A percentile compares a stretch with the other conserved stretches of the same genome.
Conservation (phyloP, 2,797 vertebrate species). For the Melanotaenia maccullochi region DNA sequence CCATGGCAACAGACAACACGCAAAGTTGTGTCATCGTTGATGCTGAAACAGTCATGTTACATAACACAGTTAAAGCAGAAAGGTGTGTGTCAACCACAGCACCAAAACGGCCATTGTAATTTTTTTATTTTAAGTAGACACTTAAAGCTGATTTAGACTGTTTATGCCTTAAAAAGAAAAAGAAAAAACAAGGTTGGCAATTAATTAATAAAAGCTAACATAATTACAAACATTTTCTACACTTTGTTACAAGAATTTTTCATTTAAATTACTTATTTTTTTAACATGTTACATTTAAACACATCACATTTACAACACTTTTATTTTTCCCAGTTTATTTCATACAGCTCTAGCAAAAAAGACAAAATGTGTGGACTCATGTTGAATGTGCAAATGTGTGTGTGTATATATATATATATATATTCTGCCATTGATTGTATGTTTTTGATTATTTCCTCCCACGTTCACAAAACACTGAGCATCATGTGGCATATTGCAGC, state of each 20-base stretch:
- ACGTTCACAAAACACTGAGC: not conserved
- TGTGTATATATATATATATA: too few species aligned
- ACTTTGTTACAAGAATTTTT: not conserved
- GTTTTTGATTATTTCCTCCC: too few species aligned
- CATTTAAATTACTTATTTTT: not conserved
- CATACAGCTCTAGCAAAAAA: too few species aligned
- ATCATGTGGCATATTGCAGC: not conserved
- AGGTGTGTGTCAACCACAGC: not conserved
- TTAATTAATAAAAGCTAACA: too few species aligned
- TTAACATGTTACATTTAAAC: not conserved
- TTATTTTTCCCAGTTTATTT: too few species aligned
- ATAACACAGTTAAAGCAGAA: not conserved
- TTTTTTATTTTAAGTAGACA: not conserved
- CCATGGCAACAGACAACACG: not conserved
- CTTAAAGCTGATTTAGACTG: too few species aligned
- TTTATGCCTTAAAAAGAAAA: not conserved
- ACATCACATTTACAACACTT: not conserved
- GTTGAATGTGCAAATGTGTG: not conserved
- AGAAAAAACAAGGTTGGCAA: too few species aligned
- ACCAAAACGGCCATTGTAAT: not conserved
- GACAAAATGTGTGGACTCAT: not conserved
- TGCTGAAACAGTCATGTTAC: not conserved
- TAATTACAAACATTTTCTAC: not conserved
- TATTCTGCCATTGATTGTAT: too few species aligned
- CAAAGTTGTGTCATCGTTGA: not conserved